Evolutionary conservation across 2,797 vertebrate species (phyloP), one percentile per base, ranked within the genome.

Genomic region (Enteromius trimaculatus): DNA sequence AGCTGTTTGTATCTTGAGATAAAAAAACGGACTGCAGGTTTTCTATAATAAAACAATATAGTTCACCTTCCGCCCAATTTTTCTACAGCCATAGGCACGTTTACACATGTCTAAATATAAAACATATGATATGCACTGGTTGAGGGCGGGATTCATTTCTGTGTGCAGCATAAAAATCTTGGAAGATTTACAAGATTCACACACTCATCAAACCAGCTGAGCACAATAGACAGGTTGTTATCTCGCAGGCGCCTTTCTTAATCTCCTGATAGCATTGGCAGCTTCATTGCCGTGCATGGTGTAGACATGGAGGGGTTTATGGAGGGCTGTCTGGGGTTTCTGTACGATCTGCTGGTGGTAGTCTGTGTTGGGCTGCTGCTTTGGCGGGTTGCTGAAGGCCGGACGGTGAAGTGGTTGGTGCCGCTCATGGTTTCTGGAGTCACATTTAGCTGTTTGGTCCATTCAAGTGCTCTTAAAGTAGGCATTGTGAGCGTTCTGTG

Each of bases 401-500:
- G 3, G 6, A 3, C 55, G 16, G 7, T 16, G 23, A 44, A 16
- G 4, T 70, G 89, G 88, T 5, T 62, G 9, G 37, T 34, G 1
- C 68, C 60, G 34, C 34, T 87, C 0, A 8, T 87, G 62, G 51
- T 85, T 34, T 47, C 81, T 14, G 80, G 66, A 49, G 55, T 75
- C 26, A 23, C 34, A 1, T 39, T 89, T 58, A 85, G 10, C 49
- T 69, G 68, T 6, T 2, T 31, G 11, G 17, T 76, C 5, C 72
- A 80, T 71, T 81, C 68, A 1, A 85, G 8, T 1, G 21, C 31
- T 23, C 65, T 80, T 1, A 83, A 82, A 2, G 10, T 34, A 4
- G 62, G 37, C 9, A 2, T 86, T 47, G 39, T 83, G 55, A 31
- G 77, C 82, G 86, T 64, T 68, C 72, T 88, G 83, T 55, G 89